Evolutionary conservation across 2,797 vertebrate species (phyloP).

Genomic region (Poecile montanus): DNA sequence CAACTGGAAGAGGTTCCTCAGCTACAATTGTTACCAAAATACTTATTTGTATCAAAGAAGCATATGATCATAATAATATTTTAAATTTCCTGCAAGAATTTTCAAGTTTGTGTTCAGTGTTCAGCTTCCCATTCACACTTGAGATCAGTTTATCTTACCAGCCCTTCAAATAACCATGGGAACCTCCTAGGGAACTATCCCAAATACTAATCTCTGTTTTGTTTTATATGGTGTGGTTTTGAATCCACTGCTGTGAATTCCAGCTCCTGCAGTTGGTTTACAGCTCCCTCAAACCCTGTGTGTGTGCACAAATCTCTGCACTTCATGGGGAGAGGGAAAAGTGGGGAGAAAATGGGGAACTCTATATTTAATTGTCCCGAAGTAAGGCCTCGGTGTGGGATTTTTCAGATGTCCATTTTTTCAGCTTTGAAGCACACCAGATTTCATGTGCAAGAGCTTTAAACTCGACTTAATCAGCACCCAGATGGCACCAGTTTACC

Average conservation of each 20-base stretch:
- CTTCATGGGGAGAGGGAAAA: not conserved
- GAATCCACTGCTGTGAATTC: not conserved
- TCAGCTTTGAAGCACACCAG: not conserved
- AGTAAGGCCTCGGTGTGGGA: not conserved
- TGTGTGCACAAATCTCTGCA: too few species aligned
- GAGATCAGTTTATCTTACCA: not conserved
- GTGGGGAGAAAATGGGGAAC: too few species aligned
- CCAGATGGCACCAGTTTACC: slow-evolving; percentile 77
- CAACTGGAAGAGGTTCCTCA: not conserved
- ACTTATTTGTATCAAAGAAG: not conserved
- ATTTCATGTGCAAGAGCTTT: not conserved
- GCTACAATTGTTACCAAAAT: not conserved
- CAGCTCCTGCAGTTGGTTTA: not conserved
- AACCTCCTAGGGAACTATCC: not conserved
- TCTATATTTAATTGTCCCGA: not conserved
- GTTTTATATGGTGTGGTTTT: not conserved
- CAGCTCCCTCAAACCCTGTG: not conserved
- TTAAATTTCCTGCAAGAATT: not conserved
- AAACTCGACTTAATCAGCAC: not conserved
- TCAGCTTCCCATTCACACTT: not conserved
- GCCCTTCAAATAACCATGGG: not conserved
- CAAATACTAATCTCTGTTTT: not conserved
- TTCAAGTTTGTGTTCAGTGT: not conserved
- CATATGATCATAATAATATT: not conserved
- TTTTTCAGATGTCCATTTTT: not conserved